Conservation (phyloP, 2,888 invertebrate genomes). For the Dexiosoma caninum region DNA sequence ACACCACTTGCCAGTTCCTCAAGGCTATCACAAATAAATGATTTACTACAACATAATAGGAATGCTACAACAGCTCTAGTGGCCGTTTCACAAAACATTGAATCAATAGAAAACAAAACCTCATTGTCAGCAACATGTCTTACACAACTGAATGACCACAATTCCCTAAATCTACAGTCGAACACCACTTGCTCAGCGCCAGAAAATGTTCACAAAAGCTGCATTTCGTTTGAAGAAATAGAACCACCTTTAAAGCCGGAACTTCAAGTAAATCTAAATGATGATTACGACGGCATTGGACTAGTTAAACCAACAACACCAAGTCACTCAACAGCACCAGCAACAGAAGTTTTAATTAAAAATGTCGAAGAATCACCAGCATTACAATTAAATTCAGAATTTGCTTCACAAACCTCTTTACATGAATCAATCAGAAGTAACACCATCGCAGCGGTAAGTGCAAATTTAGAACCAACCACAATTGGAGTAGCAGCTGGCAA, state of each 20-base stretch:
- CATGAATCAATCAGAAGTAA: neutral
- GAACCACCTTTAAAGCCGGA: conserved; percentile 67
- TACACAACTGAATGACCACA: neutral
- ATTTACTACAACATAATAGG: conserved; percentile 76
- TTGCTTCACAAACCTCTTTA: neutral
- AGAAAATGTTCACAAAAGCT: conserved; percentile 60
- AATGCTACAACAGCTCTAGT: conserved; percentile 73
- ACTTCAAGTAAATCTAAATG: conserved; percentile 66
- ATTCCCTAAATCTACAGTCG: neutral
- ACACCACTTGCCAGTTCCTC: conserved; percentile 73
- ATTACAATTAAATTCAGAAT: neutral
- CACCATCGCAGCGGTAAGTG: neutral
- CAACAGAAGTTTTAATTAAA: neutral
- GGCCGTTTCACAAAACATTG: conserved; percentile 68
- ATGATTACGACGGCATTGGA: conserved; percentile 27
- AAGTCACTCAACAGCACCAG: conserved; percentile 8
- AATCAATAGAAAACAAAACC: neutral
- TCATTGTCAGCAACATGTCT: neutral
- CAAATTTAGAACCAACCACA: conserved; percentile 18
- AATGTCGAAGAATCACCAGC: neutral
- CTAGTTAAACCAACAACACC: conserved; percentile 32
- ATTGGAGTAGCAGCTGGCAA: conserved; percentile 47
- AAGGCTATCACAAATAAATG: conserved; percentile 75
- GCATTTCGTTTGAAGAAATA: conserved; percentile 67
- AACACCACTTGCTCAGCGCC: conserved; percentile 26